Percentiles rank a stretch among this genome's conserved stretches.
phyloP scores from a whole-genome alignment of 2,797 vertebrate species.

The Chromis chromis region DNA sequence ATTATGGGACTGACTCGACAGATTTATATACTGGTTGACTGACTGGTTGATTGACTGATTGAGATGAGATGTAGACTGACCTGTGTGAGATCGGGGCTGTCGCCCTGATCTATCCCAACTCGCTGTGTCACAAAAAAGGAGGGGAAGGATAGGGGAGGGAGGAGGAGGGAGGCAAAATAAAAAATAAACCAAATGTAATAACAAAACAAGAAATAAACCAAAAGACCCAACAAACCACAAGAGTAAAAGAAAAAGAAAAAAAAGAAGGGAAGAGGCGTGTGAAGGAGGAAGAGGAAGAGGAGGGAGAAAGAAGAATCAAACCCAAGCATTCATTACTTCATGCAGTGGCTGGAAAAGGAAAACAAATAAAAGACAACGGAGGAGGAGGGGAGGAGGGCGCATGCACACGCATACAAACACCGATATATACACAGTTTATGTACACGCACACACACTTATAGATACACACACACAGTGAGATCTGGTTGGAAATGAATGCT shows the following conservation, averaged over 20 bases:
- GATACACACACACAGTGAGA: constrained; percentile 62
- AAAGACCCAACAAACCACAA: constrained; percentile 68
- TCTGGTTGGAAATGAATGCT: constrained; percentile 77
- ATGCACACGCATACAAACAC: constrained; percentile 76
- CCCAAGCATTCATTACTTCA: constrained; percentile 88
- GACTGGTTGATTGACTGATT: constrained; percentile 83
- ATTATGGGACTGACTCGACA: constrained; percentile 81
- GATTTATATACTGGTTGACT: constrained; percentile 76
- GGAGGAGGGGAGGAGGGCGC: constrained; percentile 67
- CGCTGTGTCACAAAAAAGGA: constrained; percentile 93
- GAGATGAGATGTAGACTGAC: constrained; percentile 91
- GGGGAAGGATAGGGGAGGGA: constrained; percentile 44
- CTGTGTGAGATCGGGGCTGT: constrained; percentile 98
- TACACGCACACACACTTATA: constrained; percentile 59
- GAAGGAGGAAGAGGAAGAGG: constrained; percentile 80
- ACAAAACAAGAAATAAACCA: constrained; percentile 74
- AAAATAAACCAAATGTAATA: constrained; percentile 81
- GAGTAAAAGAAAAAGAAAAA: constrained; percentile 60
- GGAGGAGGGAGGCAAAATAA: constrained; percentile 80
- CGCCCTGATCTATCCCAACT: constrained; percentile 97
- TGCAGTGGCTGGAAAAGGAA: constrained; percentile 85
- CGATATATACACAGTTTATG: constrained; percentile 65
- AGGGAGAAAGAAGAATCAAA: constrained; percentile 88
- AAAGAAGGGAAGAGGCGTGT: constrained; percentile 72
- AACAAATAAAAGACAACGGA: constrained; percentile 83